Conservation (phyloP, 2,888 invertebrate species). For the Agrilus biguttatus region DNA sequence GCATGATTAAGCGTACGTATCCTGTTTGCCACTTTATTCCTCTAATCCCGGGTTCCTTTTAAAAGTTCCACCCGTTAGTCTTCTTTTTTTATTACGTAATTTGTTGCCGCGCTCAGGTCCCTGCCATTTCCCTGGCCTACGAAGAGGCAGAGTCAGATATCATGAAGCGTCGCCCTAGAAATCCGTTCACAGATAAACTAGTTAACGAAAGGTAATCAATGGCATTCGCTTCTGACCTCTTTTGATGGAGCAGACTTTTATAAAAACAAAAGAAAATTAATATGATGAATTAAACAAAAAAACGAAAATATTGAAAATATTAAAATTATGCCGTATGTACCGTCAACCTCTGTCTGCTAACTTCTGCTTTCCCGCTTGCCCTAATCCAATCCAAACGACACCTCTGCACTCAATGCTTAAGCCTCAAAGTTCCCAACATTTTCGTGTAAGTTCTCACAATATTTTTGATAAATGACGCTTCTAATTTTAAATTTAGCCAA, state of each 20-base stretch:
- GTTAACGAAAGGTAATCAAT: slow-evolving; percentile 86
- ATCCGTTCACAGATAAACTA: slow-evolving; percentile 94
- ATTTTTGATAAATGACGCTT: slow-evolving; percentile 1
- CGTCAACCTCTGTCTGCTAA: slow-evolving; percentile 14
- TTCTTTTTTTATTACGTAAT: slow-evolving; percentile 3
- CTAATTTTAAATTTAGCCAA: no score
- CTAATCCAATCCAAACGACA: slow-evolving; percentile 1
- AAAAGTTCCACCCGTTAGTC: background rate
- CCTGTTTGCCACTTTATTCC: no score
- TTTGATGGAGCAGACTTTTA: slow-evolving; percentile 13
- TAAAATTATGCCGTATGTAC: background rate
- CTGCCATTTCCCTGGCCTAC: slow-evolving; percentile 96
- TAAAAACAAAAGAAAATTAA: background rate
- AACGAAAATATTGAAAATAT: no score
- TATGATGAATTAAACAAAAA: no score
- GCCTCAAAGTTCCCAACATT: slow-evolving; percentile 13
- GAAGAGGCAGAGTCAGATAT: slow-evolving; percentile 97
- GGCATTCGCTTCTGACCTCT: slow-evolving; percentile 23
- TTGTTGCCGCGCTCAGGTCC: slow-evolving; percentile 53
- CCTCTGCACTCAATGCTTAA: background rate
- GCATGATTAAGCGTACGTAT: no score
- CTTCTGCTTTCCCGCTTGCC: slow-evolving; percentile 20
- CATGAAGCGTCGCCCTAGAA: slow-evolving; percentile 96
- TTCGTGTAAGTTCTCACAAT: slow-evolving; percentile 22
- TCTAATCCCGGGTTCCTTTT: no score